These are phyloP conservation scores for Willisornis vidua DNA, from an alignment of 2,113 vertebrate species.

Conservation along the genomic window DNA sequence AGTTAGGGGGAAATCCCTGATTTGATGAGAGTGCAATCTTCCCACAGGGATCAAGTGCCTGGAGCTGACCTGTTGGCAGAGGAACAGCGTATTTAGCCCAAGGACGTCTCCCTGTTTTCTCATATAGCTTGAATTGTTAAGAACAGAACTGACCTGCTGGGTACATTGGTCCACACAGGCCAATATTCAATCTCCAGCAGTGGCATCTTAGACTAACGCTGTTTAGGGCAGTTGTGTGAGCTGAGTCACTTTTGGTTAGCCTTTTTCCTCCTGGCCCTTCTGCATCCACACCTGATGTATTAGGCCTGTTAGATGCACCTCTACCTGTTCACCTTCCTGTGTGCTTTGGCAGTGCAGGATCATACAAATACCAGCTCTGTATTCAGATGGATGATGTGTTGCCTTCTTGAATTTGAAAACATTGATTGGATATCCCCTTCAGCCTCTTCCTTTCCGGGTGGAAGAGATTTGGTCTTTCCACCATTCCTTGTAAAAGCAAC, in stretches of 20 bases:
- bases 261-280: not conserved
- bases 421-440: accelerated
- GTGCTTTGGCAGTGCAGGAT: not conserved
- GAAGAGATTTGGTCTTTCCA: not conserved
- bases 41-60: not conserved
- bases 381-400: not conserved
- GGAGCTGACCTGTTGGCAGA: not conserved
- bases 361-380: not conserved
- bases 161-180: accelerated
- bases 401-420: not conserved
- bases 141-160: not conserved
- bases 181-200: not conserved
- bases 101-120: not conserved
- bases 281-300: not conserved
- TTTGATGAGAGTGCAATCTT: not conserved
- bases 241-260: not conserved
- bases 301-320: not conserved
- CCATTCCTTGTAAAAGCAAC: not conserved
- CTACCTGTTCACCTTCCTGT: accelerated
- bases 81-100: not conserved
- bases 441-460: not conserved
- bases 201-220: not conserved
- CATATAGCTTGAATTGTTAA: not conserved
- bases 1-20: accelerated
- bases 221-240: not conserved